phyloP scores from a whole-genome alignment of 2,797 vertebrate genomes.

The Neosilurus mollespiculum region DNA sequence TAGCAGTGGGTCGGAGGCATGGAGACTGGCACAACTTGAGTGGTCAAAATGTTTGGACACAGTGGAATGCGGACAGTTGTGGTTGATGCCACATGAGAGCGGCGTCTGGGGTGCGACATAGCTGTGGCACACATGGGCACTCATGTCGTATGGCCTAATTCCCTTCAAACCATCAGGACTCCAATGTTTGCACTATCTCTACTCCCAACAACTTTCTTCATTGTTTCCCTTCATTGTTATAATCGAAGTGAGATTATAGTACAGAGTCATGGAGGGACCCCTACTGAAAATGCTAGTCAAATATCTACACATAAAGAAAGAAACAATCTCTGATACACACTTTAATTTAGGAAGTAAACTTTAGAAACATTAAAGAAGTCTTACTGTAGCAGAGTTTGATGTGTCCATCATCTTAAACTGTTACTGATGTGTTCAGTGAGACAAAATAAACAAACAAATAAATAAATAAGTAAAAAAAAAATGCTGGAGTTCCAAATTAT shows the following conservation, averaged over 20 bases:
- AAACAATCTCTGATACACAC: neutral
- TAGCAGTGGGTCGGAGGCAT: constrained; percentile 67
- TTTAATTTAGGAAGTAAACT: constrained; percentile 25
- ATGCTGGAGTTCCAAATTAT: neutral
- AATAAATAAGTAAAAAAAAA: neutral
- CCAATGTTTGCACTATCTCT: constrained; percentile 64
- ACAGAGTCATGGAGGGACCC: neutral
- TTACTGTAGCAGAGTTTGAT: neutral
- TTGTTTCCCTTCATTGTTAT: neutral
- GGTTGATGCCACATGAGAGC: constrained; percentile 74
- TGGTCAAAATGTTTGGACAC: constrained; percentile 80
- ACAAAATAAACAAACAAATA: neutral
- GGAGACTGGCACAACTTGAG: constrained; percentile 75
- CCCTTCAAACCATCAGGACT: constrained; percentile 53
- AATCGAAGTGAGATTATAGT: neutral
- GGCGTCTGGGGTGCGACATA: constrained; percentile 69
- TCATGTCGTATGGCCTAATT: constrained; percentile 56
- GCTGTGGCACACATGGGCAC: constrained; percentile 75
- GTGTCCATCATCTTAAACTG: neutral
- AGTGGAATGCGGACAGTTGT: constrained; percentile 75
- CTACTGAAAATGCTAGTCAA: neutral
- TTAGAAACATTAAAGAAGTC: constrained; percentile 26
- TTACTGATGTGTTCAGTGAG: neutral
- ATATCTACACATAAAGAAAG: neutral
- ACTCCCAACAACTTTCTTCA: constrained; percentile 64